Evolutionary conservation across 2,888 invertebrate species (phyloP).

Genomic region (Metallyticus violacea): DNA sequence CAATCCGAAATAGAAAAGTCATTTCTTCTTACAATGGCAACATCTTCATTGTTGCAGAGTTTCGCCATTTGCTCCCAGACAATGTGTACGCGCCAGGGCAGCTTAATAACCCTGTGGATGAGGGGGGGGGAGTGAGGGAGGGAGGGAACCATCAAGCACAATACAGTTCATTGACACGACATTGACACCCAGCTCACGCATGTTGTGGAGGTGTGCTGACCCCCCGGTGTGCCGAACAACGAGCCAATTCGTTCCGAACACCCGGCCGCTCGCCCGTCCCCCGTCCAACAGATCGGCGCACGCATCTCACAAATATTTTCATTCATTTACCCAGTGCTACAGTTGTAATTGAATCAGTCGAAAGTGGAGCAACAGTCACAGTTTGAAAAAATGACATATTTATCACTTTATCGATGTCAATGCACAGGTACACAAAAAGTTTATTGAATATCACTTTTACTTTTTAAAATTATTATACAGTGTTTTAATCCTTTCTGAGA

Average conservation of each 20-base stretch:
- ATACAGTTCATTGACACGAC: conserved; percentile 17
- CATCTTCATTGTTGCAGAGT: neutral
- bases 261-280: neutral
- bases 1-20: neutral
- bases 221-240: conserved; percentile 13
- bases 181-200: conserved; percentile 17
- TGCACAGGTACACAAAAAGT: too few species aligned
- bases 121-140: neutral
- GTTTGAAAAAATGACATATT: neutral
- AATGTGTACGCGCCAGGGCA: neutral
- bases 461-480: too few species aligned
- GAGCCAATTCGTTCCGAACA: conserved; percentile 13
- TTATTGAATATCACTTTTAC: too few species aligned
- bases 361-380: neutral
- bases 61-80: neutral
- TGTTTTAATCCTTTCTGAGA: too few species aligned
- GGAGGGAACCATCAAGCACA: neutral
- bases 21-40: neutral
- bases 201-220: conserved; percentile 14
- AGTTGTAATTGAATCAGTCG: neutral
- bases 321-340: neutral
- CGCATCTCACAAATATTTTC: neutral
- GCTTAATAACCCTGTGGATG: neutral
- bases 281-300: neutral
- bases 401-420: too few species aligned